Percentiles rank a stretch among this genome's conserved stretches.
These are phyloP conservation scores for Hoplias malabaricus DNA, from an alignment of 2,113 vertebrate genomes.

Conservation along the genomic window DNA sequence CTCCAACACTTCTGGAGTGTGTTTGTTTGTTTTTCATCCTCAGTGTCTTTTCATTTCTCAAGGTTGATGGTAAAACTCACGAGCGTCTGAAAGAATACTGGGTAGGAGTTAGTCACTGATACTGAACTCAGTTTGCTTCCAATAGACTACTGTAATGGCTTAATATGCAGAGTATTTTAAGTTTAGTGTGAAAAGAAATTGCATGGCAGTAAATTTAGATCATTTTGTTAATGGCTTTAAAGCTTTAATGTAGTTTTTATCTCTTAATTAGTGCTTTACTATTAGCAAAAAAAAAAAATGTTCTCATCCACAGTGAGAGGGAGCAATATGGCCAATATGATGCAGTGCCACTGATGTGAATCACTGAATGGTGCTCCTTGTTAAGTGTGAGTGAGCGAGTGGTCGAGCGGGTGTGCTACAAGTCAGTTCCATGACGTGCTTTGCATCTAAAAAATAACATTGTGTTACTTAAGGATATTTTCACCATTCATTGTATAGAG, in stretches of 20 bases:
- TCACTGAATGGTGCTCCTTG: too few relatives aligned
- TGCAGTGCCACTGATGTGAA: too few relatives aligned
- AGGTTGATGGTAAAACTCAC: slow-evolving; percentile 72
- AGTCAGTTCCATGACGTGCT: too few relatives aligned
- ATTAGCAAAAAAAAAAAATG: background rate
- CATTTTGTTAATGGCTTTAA: background rate
- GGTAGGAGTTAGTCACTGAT: slow-evolving; percentile 61
- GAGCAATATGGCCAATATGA: too few relatives aligned
- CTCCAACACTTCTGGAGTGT: background rate
- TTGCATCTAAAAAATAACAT: too few relatives aligned
- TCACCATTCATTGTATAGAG: too few relatives aligned
- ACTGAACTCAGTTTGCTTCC: slow-evolving; percentile 25
- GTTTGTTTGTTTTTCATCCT: slow-evolving; percentile 7
- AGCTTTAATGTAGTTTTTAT: background rate
- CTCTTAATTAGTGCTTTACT: background rate
- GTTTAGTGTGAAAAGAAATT: background rate
- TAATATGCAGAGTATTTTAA: background rate
- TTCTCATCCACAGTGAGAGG: background rate
- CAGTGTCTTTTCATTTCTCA: slow-evolving; percentile 49
- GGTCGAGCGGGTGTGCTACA: too few relatives aligned
- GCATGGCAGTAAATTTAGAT: background rate
- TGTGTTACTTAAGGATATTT: too few relatives aligned
- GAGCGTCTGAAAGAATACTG: slow-evolving; percentile 71
- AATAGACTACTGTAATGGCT: slow-evolving; percentile 31
- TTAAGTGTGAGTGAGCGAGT: too few relatives aligned